These are phyloP conservation scores for Lycaena phlaeas DNA, from an alignment of 2,888 invertebrate genomes.

Conservation along the genomic window DNA sequence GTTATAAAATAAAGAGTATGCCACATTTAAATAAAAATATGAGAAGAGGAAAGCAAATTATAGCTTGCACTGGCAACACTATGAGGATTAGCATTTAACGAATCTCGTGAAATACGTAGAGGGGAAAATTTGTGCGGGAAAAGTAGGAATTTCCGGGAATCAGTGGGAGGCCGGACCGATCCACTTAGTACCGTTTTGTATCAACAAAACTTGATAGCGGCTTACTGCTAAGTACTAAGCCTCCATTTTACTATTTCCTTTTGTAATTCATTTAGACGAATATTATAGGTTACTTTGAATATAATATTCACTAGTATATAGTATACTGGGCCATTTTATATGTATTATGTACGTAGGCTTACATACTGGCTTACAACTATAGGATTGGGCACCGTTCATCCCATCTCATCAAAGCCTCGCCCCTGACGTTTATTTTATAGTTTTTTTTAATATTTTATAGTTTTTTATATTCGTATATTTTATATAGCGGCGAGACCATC, in stretches of 20 bases:
- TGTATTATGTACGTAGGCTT: too few relatives aligned
- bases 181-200: slow-evolving; percentile 17
- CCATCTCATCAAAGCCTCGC: too few relatives aligned
- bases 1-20: neutral
- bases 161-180: slow-evolving; percentile 21
- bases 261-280: neutral
- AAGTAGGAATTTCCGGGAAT: slow-evolving; percentile 22
- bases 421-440: too few relatives aligned
- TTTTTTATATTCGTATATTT: too few relatives aligned
- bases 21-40: neutral
- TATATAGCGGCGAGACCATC: too few relatives aligned
- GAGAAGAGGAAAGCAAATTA: neutral
- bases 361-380: too few relatives aligned
- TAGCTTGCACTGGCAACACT: neutral
- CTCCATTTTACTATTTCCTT: neutral
- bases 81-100: slow-evolving; percentile 13
- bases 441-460: too few relatives aligned
- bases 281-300: too few relatives aligned
- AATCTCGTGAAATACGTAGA: slow-evolving; percentile 18
- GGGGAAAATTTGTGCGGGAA: slow-evolving; percentile 23
- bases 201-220: neutral
- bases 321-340: too few relatives aligned
- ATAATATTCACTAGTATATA: too few relatives aligned
- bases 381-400: too few relatives aligned
- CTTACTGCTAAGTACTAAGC: neutral